These are phyloP conservation scores for Pardalotus punctatus DNA, from an alignment of 2,113 vertebrate genomes.

Conservation along the genomic window DNA sequence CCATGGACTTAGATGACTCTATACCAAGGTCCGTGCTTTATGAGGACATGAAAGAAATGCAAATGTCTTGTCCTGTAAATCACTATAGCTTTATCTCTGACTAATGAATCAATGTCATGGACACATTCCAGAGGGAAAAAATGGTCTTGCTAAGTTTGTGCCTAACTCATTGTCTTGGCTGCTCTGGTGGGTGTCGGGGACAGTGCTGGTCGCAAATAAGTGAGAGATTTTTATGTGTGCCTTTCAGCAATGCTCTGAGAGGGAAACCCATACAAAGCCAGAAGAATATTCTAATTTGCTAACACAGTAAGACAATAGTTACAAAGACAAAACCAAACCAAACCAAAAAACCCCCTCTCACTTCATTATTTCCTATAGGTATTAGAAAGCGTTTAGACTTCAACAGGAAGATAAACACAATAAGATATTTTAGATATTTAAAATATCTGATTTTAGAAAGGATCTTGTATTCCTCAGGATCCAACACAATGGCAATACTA, in stretches of 20 bases:
- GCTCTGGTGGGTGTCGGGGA: not conserved
- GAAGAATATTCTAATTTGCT: not conserved
- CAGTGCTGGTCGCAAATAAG: not conserved
- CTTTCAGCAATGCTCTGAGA: not conserved
- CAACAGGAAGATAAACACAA: not conserved
- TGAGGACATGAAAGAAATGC: not conserved
- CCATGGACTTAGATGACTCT: not conserved
- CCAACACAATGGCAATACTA: not conserved
- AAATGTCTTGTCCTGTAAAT: not conserved
- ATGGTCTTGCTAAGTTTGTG: not conserved
- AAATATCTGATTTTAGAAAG: not conserved
- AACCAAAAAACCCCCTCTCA: not conserved
- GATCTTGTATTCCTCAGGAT: not conserved
- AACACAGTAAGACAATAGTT: not conserved
- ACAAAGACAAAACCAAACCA: not conserved
- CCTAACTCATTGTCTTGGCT: not conserved
- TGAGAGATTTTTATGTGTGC: not conserved
- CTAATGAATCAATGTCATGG: not conserved
- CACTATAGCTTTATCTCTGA: not conserved
- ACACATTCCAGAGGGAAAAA: not conserved
- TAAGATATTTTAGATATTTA: not conserved
- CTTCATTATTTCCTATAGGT: not conserved
- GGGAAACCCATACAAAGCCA: not conserved
- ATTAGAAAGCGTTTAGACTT: not conserved
- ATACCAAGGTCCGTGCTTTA: not conserved